Evolutionary conservation across 2,888 invertebrate genomes (phyloP), one percentile per base, ranked within the genome.

Genomic region (Mesochorus sp.): DNA sequence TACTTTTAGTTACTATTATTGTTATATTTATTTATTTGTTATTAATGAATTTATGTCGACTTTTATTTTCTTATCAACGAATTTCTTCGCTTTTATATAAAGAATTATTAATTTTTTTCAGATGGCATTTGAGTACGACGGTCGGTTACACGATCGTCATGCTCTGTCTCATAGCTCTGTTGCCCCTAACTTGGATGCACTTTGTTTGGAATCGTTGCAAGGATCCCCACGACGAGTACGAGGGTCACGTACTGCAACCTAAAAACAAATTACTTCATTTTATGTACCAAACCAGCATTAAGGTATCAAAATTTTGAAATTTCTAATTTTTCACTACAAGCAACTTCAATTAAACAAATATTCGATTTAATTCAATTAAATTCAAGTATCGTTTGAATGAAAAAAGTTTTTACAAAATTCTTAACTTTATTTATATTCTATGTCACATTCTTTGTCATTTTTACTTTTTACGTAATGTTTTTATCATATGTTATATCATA

Each of bases 141-240:
- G 91, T 93, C 78, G 89, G 89, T 12, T 89, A 88, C 64, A 85
- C 91, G 0, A 88, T 92, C 2, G 88, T 91, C 0, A 82, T 92
- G 26, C 81, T 94, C n/a, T 88, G 94, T 85, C 91, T 94, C 0
- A 81, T 94, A 0, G 90, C 83, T 37, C 76, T 96, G 80, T 92
- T 96, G 67, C 94, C 95, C 0, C 87, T 96, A 4, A 94, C 94
- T 0, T 97, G 97, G 97, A 95, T 95, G 77, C 94, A 95, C 85
- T 95, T 95, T 83, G 85, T 95, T 0, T 96, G 95, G 95, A 92
- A 92, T 77, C 92, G 92, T 49, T 89, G 88, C 74, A 91, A 90
- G 77, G 92, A 92, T 81, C 91, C 92, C 0, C 90, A 92, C 80
- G 89, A 91, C 53, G 92, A 92, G 64, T 85, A 87, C 51, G 87